Evolutionary conservation across 1,140 invertebrate genomes (phyloP).

Genomic region (Bathynomus jamesi): DNA sequence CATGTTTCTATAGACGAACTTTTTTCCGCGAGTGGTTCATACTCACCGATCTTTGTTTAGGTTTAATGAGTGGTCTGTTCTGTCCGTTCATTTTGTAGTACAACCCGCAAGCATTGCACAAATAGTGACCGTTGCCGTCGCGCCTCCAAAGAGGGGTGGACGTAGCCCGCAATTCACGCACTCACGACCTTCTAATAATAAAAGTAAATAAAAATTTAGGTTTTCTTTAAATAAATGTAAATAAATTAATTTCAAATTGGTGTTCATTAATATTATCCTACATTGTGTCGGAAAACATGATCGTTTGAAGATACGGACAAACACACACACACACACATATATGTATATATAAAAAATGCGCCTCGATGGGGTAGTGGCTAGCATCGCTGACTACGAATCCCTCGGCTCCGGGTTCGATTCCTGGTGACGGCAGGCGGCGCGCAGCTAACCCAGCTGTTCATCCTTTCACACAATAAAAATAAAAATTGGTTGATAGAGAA

Average conservation of each 20-base stretch:
- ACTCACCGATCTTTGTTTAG: constrained; percentile 41
- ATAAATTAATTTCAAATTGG: constrained; percentile 40
- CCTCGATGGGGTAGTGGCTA: too few relatives aligned
- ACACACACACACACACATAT: too few relatives aligned
- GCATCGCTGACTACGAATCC: too few relatives aligned
- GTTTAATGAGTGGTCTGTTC: constrained; percentile 66
- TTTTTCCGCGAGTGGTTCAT: too few relatives aligned
- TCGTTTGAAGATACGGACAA: constrained; percentile 12
- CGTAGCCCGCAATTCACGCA: constrained; percentile 84
- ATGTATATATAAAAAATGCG: too few relatives aligned
- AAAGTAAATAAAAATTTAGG: constrained; percentile 19
- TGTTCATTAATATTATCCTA: constrained; percentile 30
- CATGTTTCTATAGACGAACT: too few relatives aligned
- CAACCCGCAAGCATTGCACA: constrained; percentile 80
- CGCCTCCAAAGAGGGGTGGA: constrained; percentile 78
- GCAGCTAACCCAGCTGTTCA: too few relatives aligned
- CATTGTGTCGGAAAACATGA: constrained; percentile 38
- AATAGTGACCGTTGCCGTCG: constrained; percentile 78
- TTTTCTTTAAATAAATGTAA: constrained; percentile 38
- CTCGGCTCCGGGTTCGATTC: too few relatives aligned
- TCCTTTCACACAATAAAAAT: too few relatives aligned
- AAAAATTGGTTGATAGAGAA: too few relatives aligned
- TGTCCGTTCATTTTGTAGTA: constrained; percentile 80
- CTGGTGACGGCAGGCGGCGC: too few relatives aligned
- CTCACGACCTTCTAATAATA: constrained; percentile 59